Evolutionary conservation across 2,797 vertebrate genomes (phyloP), one percentile per base, ranked within the genome.

Genomic region (Peromyscus aztecus): DNA sequence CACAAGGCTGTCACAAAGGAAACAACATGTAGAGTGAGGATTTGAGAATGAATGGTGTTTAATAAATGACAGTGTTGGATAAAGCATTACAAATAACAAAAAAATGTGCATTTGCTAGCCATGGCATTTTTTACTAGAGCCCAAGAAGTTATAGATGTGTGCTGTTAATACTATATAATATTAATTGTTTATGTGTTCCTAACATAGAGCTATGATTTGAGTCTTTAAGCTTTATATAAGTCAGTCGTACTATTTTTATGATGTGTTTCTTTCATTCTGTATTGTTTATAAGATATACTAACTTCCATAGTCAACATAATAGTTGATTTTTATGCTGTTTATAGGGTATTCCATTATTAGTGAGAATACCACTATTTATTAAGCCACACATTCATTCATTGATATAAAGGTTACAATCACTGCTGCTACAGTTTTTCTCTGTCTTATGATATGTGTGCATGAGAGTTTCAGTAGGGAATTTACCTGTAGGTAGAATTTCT

Each of bases 11-110:
- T 88, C 65, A 59, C 63, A 49, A 73, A 77, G 67, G n/a, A 78
- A 89, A 73, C 61, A 55, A 8, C 27, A 10, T 34, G 16, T 49
- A 6, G 37, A 31, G 16, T 80, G 88, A 40, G n/a, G 37, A 31
- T 85, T 97, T 87, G 89, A 90, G 90, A 17, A 86, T 88, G 34
- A 91, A 4, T 63, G 77, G 34, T 83, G 7, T 90, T 96, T 78
- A 73, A 40, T 57, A 81, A 96, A 78, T 57, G 77, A 9, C 4
- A 69, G 21, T 78, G 12, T 61, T 69, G n/a, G 40, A 11, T 84
- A 89, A 40, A 95, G 3, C 5, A 81, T 63, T 85, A 75, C 17
- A 85, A 77, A 57, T 43, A 61, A 52, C 3, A 17, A 82, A 92
- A 46, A 34, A 77, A 23, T 76, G 1, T 76, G 2, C 46, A 40